Conservation (phyloP, 2,797 vertebrate genomes). For the Iguana delicatissima region DNA sequence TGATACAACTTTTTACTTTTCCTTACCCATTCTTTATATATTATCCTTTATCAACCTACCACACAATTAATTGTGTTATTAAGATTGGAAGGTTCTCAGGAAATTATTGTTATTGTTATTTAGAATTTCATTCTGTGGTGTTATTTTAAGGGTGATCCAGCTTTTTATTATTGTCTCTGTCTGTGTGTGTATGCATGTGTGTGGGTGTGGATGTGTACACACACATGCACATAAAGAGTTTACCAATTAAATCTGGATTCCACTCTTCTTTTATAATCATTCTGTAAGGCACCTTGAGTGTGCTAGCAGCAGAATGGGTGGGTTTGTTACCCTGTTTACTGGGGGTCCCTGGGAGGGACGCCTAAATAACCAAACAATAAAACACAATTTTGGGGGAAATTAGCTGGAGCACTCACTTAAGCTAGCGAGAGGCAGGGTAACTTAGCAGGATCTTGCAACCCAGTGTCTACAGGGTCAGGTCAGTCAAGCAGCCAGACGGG, state of each 20-base stretch:
- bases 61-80: not conserved
- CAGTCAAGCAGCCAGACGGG: no score
- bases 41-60: not conserved
- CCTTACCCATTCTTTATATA: not conserved
- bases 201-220: not conserved
- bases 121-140: not conserved
- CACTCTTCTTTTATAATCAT: not conserved
- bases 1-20: not conserved
- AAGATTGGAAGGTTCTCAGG: not conserved
- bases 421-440: no score
- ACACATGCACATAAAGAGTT: no score
- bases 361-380: no score
- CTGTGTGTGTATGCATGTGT: not conserved
- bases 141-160: not conserved
- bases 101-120: not conserved
- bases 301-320: not conserved
- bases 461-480: no score
- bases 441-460: no score
- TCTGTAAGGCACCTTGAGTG: not conserved
- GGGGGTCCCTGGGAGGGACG: no score
- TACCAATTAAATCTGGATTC: conserved; percentile 4
- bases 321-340: no score
- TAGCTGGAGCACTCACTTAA: no score
- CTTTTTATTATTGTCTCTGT: not conserved
- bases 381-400: no score